These are phyloP conservation scores for Cyprinodon tularosa DNA, from an alignment of 2,113 vertebrate species.

Conservation along the genomic window DNA sequence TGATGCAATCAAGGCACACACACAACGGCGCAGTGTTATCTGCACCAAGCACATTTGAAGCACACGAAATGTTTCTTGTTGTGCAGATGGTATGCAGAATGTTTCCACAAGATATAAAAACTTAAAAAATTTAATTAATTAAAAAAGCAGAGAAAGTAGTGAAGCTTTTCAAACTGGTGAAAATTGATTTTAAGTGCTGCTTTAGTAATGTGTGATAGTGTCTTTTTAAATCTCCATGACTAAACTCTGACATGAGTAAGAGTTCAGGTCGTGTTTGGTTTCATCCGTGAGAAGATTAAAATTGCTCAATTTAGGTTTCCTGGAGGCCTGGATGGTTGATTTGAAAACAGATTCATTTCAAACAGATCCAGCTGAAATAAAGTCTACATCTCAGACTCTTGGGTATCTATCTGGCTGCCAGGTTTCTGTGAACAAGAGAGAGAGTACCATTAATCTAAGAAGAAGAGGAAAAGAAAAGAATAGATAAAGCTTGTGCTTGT, in stretches of 20 bases:
- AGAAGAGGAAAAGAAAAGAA: constrained; percentile 24
- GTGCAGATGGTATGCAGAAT: not conserved
- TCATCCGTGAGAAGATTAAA: constrained; percentile 40
- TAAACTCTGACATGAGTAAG: not conserved
- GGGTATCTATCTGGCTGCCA: not conserved
- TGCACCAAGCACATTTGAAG: not conserved
- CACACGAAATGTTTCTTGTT: constrained; percentile 3
- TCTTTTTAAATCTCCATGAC: not conserved
- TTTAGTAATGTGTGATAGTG: not conserved
- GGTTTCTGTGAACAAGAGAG: not conserved
- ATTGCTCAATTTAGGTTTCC: constrained; percentile 17
- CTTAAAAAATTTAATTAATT: not conserved
- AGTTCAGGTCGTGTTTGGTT: constrained; percentile 31
- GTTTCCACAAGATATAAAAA: not conserved
- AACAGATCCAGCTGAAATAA: not conserved
- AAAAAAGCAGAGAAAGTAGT: too few species aligned
- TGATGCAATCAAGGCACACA: constrained; percentile 11
- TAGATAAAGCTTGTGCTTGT: not conserved
- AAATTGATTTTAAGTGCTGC: not conserved
- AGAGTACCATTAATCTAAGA: not conserved
- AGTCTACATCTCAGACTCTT: too few species aligned
- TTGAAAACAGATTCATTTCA: constrained; percentile 13
- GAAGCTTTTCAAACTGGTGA: not conserved
- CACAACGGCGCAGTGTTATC: not conserved
- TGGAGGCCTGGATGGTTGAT: not conserved